A percentile compares a stretch with the other conserved stretches of the same genome.
Conservation (phyloP, 2,113 vertebrate species). For the Emydura subglobosa region DNA sequence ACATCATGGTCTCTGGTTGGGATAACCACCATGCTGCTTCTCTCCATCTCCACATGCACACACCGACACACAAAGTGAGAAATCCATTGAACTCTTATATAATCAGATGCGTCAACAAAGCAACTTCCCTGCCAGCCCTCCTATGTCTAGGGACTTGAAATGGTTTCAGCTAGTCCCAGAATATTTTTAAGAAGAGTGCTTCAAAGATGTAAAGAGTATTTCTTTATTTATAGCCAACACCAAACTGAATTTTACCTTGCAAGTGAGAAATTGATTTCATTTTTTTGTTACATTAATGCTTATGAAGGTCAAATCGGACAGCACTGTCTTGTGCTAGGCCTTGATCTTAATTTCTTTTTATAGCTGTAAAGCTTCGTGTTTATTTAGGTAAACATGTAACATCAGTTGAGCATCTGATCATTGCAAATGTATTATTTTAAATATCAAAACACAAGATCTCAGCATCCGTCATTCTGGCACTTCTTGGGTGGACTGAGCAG, state of each 20-base stretch:
- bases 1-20: slow-evolving; percentile 49
- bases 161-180: slow-evolving; percentile 42
- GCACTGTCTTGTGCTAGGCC: slow-evolving; percentile 28
- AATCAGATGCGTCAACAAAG: slow-evolving; percentile 63
- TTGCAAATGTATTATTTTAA: not conserved
- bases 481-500: not conserved
- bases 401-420: not conserved
- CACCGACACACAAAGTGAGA: slow-evolving; percentile 38
- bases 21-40: slow-evolving; percentile 46
- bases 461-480: not conserved
- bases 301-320: slow-evolving; percentile 11
- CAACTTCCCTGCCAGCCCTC: slow-evolving; percentile 44
- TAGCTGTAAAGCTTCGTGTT: not conserved
- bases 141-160: slow-evolving; percentile 29
- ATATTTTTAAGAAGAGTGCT: not conserved
- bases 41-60: slow-evolving; percentile 50
- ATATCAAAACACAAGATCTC: not conserved
- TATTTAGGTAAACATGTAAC: not conserved
- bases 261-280: slow-evolving; percentile 33
- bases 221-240: not conserved
- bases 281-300: slow-evolving; percentile 31
- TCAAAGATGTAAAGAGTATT: slow-evolving; percentile 39
- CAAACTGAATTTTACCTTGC: not conserved
- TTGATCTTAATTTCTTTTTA: accelerated
- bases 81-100: slow-evolving; percentile 28